Conservation (phyloP, 2,888 invertebrate species). For the Pandemis corylana region DNA sequence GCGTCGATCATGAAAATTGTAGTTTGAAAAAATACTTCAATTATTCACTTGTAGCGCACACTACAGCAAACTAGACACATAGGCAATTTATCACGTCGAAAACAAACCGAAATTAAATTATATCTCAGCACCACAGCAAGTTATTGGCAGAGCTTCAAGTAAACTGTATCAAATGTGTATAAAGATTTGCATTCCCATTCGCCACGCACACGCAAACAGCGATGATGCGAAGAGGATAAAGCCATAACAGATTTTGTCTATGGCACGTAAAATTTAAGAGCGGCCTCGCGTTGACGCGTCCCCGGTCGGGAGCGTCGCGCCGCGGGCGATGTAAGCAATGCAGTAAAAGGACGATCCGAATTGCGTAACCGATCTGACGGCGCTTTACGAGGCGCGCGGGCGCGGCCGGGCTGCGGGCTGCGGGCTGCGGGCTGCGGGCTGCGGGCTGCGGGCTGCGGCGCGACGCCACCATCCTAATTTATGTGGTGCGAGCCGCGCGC, state of each 20-base stretch:
- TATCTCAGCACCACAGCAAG: background rate
- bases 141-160: constrained; percentile 15
- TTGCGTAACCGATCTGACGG: constrained; percentile 18
- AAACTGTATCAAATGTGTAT: constrained; percentile 18
- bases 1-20: background rate
- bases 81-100: background rate
- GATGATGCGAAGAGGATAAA: constrained; percentile 33
- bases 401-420: background rate
- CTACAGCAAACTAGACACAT: background rate
- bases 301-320: constrained; percentile 22
- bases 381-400: constrained; percentile 11
- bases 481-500: constrained; percentile 28
- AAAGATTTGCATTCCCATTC: constrained; percentile 8
- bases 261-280: constrained; percentile 35
- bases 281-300: background rate
- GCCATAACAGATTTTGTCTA: constrained; percentile 41
- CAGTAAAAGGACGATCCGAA: constrained; percentile 15
- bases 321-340: constrained; percentile 14
- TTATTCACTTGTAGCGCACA: background rate
- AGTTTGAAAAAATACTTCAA: background rate
- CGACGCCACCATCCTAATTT: constrained; percentile 15
- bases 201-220: constrained; percentile 23
- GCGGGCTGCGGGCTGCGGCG: constrained; percentile 5
- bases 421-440: constrained; percentile 5
- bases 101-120: background rate